Evolutionary conservation across 2,888 invertebrate species (phyloP), one percentile per base, ranked within the genome.

Genomic region (Ormyrus labotus): DNA sequence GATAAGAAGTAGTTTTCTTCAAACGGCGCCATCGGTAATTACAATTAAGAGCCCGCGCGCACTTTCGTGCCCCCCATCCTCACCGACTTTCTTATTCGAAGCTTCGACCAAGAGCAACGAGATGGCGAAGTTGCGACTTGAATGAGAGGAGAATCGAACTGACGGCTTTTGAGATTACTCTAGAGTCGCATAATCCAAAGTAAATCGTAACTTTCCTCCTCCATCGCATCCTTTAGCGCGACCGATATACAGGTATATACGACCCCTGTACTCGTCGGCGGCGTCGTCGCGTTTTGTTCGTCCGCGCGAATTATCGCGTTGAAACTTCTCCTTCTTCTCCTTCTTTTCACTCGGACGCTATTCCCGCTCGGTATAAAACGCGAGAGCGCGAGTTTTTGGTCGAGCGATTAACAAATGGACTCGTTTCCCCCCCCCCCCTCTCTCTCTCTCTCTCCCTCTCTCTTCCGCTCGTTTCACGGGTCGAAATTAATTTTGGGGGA

Each of bases 121-220:
- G 51, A 61, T 61, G 75, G 13, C 53, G 7, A 69, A 76, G 53
- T 68, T 61, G 47, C n/a, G 13, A 34, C 34, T 9, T 69, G 61
- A 71, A 71, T 47, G 51, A 34, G 34, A 34, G 58, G 7, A 34
- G 64, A 71, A 71, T 78, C 78, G 58, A 78, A 68, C 53, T 60
- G 69, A 73, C 55, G 53, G 73, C 57, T 70, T 64, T 63, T 34
- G 50, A 75, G 70, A 80, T 80, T 75, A 75, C 51, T 70, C 34
- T 64, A 13, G 69, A 70, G 64, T 80, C 75, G 58, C 60, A 69
- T 75, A 75, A 80, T 75, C 55, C 64, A 58, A 80, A 75, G 65
- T 63, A 70, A 75, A 65, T 75, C 50, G 65, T 10, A 51, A 80
- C 19, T 70, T 80, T 74, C 13, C 53, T 57, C 47, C 10, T 19